Evolutionary conservation across 2,888 invertebrate genomes (phyloP).

Genomic region (Hypsopygia costalis): DNA sequence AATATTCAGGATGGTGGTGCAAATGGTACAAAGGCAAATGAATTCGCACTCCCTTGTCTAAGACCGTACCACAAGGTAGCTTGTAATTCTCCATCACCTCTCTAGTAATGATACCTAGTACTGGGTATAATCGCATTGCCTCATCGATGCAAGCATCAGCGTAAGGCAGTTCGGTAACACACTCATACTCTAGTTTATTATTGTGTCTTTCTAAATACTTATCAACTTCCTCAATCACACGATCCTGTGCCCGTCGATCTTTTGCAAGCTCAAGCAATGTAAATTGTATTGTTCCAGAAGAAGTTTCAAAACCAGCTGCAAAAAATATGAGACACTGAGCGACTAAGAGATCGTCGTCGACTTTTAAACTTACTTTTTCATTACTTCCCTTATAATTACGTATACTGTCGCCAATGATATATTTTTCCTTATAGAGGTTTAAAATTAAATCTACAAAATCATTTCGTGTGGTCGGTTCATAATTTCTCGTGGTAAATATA

Average conservation of each 20-base stretch:
- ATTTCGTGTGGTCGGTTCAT: constrained; percentile 35
- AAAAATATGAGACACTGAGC: constrained; percentile 77
- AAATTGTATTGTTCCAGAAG: constrained; percentile 35
- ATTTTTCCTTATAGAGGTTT: constrained; percentile 34
- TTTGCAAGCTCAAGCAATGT: constrained; percentile 46
- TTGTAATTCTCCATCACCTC: constrained; percentile 50
- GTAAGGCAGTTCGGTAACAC: constrained; percentile 36
- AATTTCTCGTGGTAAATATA: constrained; percentile 35
- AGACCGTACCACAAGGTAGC: constrained; percentile 39
- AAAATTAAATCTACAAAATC: constrained; percentile 52
- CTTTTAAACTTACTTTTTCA: constrained; percentile 31
- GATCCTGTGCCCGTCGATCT: constrained; percentile 30
- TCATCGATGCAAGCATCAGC: constrained; percentile 46
- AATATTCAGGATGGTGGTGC: constrained; percentile 45
- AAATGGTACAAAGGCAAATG: constrained; percentile 53
- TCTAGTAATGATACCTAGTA: constrained; percentile 41
- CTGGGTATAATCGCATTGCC: constrained; percentile 50
- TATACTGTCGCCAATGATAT: constrained; percentile 42
- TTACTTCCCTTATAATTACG: constrained; percentile 31
- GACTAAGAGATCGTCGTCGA: constrained; percentile 63
- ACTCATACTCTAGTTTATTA: constrained; percentile 36
- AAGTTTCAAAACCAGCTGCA: constrained; percentile 50
- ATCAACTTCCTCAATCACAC: constrained; percentile 39
- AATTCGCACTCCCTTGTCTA: constrained; percentile 48
- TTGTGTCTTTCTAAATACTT: constrained; percentile 29